phyloP scores from a whole-genome alignment of 53 echinoderm and acorn worm species.

The Patiria pectinifera region DNA sequence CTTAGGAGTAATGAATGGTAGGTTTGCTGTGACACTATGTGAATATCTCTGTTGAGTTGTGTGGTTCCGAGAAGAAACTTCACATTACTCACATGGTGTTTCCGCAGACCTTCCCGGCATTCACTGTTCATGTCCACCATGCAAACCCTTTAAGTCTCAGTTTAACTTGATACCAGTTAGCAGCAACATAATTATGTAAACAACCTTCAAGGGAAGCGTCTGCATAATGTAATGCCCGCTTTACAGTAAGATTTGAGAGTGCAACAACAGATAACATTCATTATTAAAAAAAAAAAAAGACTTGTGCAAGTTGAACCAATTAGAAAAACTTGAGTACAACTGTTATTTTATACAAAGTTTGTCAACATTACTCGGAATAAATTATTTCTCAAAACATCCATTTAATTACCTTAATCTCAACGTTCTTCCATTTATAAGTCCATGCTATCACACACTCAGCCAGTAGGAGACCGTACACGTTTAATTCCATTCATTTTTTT shows the following conservation, averaged over 20 bases:
- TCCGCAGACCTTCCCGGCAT: no score
- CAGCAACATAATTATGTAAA: neutral
- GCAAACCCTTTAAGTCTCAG: no score
- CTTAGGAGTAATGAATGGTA: no score
- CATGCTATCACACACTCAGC: conserved; percentile 21
- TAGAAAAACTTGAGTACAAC: neutral
- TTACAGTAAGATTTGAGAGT: neutral
- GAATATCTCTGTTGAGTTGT: no score
- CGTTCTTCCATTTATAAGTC: neutral
- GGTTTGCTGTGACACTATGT: no score
- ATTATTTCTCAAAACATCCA: conserved; percentile 6
- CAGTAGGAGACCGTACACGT: conserved; percentile 2
- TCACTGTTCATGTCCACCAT: no score
- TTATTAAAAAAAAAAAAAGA: neutral
- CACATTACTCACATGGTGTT: no score
- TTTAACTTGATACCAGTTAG: neutral
- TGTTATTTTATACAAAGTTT: neutral
- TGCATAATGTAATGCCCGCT: neutral
- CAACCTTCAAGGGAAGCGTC: neutral
- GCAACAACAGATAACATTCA: conserved; percentile 1
- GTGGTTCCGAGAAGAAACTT: no score
- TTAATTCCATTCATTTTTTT: neutral
- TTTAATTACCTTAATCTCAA: neutral
- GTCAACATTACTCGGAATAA: conserved; percentile 5
- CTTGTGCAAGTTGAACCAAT: neutral